These are phyloP conservation scores for Coreius guichenoti DNA, from an alignment of 2,797 vertebrate species.

Conservation along the genomic window DNA sequence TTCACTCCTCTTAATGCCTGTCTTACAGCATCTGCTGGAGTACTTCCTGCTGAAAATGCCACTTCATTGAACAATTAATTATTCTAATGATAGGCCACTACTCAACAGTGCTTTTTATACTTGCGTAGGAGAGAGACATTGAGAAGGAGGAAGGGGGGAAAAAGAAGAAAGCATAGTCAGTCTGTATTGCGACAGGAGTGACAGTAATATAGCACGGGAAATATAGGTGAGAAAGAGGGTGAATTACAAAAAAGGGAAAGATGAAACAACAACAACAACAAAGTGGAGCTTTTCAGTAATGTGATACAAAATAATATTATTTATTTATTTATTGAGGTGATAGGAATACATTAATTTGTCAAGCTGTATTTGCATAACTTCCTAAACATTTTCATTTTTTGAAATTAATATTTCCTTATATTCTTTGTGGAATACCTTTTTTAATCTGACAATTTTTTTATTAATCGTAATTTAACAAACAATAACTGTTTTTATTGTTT, in stretches of 20 bases:
- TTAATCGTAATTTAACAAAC: neutral
- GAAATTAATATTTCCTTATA: constrained; percentile 71
- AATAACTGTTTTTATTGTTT: neutral
- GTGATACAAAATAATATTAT: neutral
- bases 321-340: neutral
- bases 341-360: neutral
- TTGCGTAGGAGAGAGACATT: constrained; percentile 44
- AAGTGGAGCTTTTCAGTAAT: neutral
- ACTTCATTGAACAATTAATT: constrained; percentile 82
- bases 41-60: constrained; percentile 74
- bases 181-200: constrained; percentile 44
- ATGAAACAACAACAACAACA: neutral
- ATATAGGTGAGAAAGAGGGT: neutral
- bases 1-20: constrained; percentile 65
- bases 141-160: constrained; percentile 11
- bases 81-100: constrained; percentile 78
- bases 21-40: constrained; percentile 64
- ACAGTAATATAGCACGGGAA: constrained; percentile 59
- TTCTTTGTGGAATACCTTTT: neutral
- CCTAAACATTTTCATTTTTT: constrained; percentile 64
- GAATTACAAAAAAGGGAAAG: neutral
- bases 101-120: constrained; percentile 72
- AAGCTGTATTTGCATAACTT: neutral
- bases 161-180: constrained; percentile 42
- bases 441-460: neutral